phyloP scores from a whole-genome alignment of 2,797 vertebrate genomes.

The Anguilla obscura region DNA sequence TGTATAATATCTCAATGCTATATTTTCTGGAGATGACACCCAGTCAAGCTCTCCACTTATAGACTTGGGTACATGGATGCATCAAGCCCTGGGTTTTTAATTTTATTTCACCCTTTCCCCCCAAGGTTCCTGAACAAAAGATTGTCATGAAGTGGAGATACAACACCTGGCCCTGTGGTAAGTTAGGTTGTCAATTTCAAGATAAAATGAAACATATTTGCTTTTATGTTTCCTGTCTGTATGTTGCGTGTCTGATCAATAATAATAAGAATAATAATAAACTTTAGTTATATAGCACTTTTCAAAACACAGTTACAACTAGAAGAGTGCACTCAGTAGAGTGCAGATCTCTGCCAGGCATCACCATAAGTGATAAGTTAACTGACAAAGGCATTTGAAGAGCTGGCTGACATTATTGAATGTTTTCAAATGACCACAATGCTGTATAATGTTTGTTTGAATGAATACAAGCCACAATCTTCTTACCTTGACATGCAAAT shows the following conservation, averaged over 20 bases:
- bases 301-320: too few relatives aligned
- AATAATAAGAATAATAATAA: background rate
- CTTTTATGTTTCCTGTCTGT: background rate
- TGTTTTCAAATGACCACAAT: too few relatives aligned
- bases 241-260: background rate
- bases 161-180: constrained; percentile 89
- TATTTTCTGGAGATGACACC: background rate
- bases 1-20: background rate
- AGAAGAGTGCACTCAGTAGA: too few relatives aligned
- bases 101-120: constrained; percentile 30
- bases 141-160: constrained; percentile 93
- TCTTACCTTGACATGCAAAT: too few relatives aligned
- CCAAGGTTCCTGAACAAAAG: constrained; percentile 79
- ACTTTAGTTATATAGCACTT: background rate
- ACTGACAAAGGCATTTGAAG: too few relatives aligned
- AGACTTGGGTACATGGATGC: background rate
- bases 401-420: too few relatives aligned
- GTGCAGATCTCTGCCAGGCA: too few relatives aligned
- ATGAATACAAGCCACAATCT: too few relatives aligned
- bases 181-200: too few relatives aligned
- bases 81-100: background rate
- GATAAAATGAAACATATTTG: too few relatives aligned
- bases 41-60: background rate
- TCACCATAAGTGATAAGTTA: too few relatives aligned
- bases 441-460: too few relatives aligned